Conservation (phyloP, 1,140 invertebrate genomes). For the Zeugodacus cucurbitae region DNA sequence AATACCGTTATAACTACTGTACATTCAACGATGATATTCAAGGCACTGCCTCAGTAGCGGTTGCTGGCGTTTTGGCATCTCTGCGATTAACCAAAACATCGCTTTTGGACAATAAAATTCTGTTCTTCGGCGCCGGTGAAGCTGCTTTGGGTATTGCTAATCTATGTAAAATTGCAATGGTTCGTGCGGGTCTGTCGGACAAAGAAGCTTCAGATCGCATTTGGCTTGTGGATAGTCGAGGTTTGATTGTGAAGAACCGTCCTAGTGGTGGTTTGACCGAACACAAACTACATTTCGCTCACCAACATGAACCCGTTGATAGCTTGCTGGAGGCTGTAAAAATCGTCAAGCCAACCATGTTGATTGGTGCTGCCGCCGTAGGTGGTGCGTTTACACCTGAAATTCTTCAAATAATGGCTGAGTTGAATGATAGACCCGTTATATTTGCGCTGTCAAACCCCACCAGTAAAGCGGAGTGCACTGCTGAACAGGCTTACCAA, state of each 20-base stretch:
- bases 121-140: slow-evolving; percentile 95
- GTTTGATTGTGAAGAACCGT: slow-evolving; percentile 81
- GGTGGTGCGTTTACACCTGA: slow-evolving; percentile 86
- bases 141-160: slow-evolving; percentile 89
- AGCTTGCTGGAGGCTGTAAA: slow-evolving; percentile 82
- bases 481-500: slow-evolving; percentile 92
- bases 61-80: slow-evolving; percentile 90
- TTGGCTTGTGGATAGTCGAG: slow-evolving; percentile 78
- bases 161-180: slow-evolving; percentile 89
- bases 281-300: slow-evolving; percentile 83
- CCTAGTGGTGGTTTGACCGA: slow-evolving; percentile 79
- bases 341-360: slow-evolving; percentile 81
- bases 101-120: slow-evolving; percentile 83
- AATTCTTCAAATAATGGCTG: slow-evolving; percentile 84
- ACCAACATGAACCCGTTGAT: slow-evolving; percentile 75
- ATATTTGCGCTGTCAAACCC: slow-evolving; percentile 98
- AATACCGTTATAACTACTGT: slow-evolving; percentile 87
- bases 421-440: slow-evolving; percentile 69
- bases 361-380: slow-evolving; percentile 89
- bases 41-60: slow-evolving; percentile 89
- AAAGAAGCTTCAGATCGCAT: slow-evolving; percentile 79
- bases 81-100: slow-evolving; percentile 80
- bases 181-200: slow-evolving; percentile 78
- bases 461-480: slow-evolving; percentile 96
- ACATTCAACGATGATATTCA: slow-evolving; percentile 98